phyloP scores from a whole-genome alignment of 2,888 invertebrate species.

The Cybosia mesomella region DNA sequence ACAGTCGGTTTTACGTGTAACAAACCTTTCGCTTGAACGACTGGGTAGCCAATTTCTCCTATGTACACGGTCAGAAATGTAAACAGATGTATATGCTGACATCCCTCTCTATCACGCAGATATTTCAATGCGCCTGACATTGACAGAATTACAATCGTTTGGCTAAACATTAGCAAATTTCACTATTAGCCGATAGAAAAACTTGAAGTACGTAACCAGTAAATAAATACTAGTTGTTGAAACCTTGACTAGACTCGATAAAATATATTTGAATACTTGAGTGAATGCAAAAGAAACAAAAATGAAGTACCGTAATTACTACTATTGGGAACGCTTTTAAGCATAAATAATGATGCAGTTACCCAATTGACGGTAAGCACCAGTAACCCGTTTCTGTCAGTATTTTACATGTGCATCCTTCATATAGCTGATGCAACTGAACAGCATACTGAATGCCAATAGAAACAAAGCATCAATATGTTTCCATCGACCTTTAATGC shows the following conservation, averaged over 20 bases:
- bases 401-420: background rate
- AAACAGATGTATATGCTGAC: slow-evolving; percentile 41
- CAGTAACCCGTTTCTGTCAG: background rate
- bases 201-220: slow-evolving; percentile 44
- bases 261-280: slow-evolving; percentile 8
- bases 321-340: slow-evolving; percentile 7
- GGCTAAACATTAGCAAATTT: slow-evolving; percentile 38
- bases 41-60: slow-evolving; percentile 54
- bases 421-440: background rate
- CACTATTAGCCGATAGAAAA: slow-evolving; percentile 44
- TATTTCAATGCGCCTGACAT: slow-evolving; percentile 25
- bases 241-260: slow-evolving; percentile 29
- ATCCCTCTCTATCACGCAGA: slow-evolving; percentile 40
- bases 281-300: slow-evolving; percentile 19
- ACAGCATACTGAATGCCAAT: slow-evolving; percentile 3
- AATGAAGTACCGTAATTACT: slow-evolving; percentile 13
- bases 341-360: slow-evolving; percentile 12
- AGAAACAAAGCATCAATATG: slow-evolving; percentile 22
- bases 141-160: slow-evolving; percentile 29
- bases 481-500: slow-evolving; percentile 32
- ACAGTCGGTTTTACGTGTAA: slow-evolving; percentile 35
- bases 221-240: slow-evolving; percentile 44
- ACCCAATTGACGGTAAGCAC: slow-evolving; percentile 4
- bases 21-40: slow-evolving; percentile 54
- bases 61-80: slow-evolving; percentile 46